Percentiles rank a stretch among this genome's conserved stretches.
phyloP scores from a whole-genome alignment of 92 coral and sea anemone genomes.

The Parazoanthus darwini region DNA sequence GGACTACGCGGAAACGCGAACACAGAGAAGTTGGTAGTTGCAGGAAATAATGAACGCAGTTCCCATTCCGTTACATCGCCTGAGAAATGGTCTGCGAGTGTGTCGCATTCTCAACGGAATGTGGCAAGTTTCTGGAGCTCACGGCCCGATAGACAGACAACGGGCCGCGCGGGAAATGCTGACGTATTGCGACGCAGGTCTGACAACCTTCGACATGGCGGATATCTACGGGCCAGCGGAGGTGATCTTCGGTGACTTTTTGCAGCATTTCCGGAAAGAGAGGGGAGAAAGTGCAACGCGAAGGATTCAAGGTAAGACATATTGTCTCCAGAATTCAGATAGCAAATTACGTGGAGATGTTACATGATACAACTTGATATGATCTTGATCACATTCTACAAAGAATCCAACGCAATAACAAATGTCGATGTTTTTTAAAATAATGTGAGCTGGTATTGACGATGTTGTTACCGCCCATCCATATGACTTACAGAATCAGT shows the following conservation, averaged over 20 bases:
- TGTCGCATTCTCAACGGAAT: slow-evolving; percentile 82
- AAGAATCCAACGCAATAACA: too few species aligned
- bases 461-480: too few species aligned
- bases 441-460: too few species aligned
- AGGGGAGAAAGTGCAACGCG: slow-evolving; percentile 60
- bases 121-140: slow-evolving; percentile 94
- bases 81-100: slow-evolving; percentile 74
- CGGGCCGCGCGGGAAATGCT: slow-evolving; percentile 76
- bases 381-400: too few species aligned
- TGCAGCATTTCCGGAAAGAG: slow-evolving; percentile 56
- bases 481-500: too few species aligned
- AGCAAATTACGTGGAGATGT: too few species aligned
- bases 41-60: neutral
- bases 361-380: too few species aligned
- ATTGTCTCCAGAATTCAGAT: too few species aligned
- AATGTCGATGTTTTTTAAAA: too few species aligned
- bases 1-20: neutral
- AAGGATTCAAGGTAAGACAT: slow-evolving; percentile 72
- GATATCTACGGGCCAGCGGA: slow-evolving; percentile 92
- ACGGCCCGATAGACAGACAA: slow-evolving; percentile 69
- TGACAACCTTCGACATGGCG: slow-evolving; percentile 89
- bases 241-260: slow-evolving; percentile 76
- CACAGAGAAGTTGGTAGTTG: too few species aligned
- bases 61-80: slow-evolving; percentile 67
- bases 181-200: slow-evolving; percentile 70